A percentile compares a stretch with the other conserved stretches of the same genome.
Conservation (phyloP, 2,888 invertebrate genomes). For the Steinernema hermaphroditum region DNA sequence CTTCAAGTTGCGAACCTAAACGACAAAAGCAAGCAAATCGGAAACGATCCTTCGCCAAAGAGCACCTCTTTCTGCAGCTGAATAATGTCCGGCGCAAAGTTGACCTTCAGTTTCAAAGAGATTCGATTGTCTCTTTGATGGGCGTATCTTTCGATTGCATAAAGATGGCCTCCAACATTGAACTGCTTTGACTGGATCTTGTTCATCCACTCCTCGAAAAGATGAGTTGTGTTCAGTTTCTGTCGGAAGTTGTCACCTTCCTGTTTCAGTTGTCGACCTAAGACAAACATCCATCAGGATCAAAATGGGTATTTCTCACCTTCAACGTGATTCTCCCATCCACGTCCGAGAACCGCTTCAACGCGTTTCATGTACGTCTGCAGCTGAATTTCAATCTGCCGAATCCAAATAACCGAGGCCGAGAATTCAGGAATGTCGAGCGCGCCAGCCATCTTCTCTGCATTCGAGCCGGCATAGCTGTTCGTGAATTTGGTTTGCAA, state of each 20-base stretch:
- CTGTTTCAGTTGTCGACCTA: conserved; percentile 75
- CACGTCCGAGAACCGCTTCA: conserved; percentile 90
- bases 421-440: conserved; percentile 93
- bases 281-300: conserved; percentile 18
- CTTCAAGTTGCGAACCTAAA: conserved; percentile 82
- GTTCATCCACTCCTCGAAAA: conserved; percentile 94
- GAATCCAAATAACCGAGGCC: conserved; percentile 96
- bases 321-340: conserved; percentile 98
- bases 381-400: conserved; percentile 92
- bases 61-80: conserved; percentile 90
- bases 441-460: conserved; percentile 74
- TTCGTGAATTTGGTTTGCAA: conserved; percentile 78
- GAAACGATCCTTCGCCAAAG: neutral
- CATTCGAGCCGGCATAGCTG: conserved; percentile 72
- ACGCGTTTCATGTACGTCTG: conserved; percentile 93
- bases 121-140: conserved; percentile 19
- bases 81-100: conserved; percentile 96
- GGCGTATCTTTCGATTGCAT: conserved; percentile 58
- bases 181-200: conserved; percentile 70
- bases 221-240: conserved; percentile 92
- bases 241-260: conserved; percentile 96
- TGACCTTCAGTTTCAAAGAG: conserved; percentile 82
- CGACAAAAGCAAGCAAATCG: neutral
- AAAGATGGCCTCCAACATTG: conserved; percentile 41
- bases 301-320: conserved; percentile 74